Percentiles rank a stretch among this genome's conserved stretches.
Conservation (phyloP, 2,113 vertebrate genomes). For the Caranx melampygus region DNA sequence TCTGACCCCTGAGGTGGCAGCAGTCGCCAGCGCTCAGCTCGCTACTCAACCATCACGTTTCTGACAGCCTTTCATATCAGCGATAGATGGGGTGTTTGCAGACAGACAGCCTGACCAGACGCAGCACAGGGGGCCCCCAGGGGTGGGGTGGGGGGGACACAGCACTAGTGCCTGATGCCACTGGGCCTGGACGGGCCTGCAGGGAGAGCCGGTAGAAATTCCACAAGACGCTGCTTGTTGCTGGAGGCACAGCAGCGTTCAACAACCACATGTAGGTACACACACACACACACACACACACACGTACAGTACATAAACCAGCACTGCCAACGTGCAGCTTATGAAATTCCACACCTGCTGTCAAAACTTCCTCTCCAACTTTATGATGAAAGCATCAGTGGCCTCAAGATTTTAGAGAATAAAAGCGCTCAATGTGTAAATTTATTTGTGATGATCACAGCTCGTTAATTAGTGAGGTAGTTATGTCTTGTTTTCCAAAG, state of each 20-base stretch:
- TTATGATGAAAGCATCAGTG: constrained; percentile 12
- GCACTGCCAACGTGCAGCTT: constrained; percentile 27
- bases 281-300: background rate
- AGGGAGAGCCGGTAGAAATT: constrained; percentile 39
- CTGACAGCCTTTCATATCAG: constrained; percentile 77
- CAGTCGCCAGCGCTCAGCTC: constrained; percentile 59
- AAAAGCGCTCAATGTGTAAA: background rate
- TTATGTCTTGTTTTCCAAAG: background rate
- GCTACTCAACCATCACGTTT: constrained; percentile 67
- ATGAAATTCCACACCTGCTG: constrained; percentile 63
- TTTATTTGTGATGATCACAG: background rate
- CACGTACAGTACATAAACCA: background rate
- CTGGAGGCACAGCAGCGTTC: constrained; percentile 27
- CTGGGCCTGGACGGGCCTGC: constrained; percentile 32
- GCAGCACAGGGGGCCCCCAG: constrained; percentile 57
- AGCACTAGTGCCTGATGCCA: constrained; percentile 25
- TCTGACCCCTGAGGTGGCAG: constrained; percentile 75
- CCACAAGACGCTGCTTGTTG: constrained; percentile 59
- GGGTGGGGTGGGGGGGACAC: constrained; percentile 16
- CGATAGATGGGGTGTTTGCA: constrained; percentile 75
- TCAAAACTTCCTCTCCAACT: constrained; percentile 36
- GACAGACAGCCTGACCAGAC: constrained; percentile 62
- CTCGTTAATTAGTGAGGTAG: background rate
- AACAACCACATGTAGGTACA: background rate
- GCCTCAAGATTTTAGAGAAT: background rate